Percentiles rank a stretch among this genome's conserved stretches.
Evolutionary conservation across 2,888 invertebrate genomes (phyloP).

Genomic region (Latrodectus hesperus): DNA sequence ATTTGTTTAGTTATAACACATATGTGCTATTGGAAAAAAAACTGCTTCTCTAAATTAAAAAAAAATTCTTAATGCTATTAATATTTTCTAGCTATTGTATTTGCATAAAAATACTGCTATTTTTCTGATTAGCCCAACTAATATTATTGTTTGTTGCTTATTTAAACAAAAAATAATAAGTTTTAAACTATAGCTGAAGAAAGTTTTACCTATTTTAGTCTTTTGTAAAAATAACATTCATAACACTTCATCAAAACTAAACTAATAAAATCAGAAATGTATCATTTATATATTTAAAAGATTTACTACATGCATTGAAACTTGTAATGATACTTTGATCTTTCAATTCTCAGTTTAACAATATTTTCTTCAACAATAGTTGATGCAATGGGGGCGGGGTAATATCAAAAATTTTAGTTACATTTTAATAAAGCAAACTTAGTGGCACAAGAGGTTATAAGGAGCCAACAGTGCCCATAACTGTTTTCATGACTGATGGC

Average conservation of each 20-base stretch:
- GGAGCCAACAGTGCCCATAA: no score
- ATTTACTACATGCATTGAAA: no score
- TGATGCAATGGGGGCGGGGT: no score
- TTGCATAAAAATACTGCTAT: background rate
- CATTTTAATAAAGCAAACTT: no score
- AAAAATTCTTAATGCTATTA: background rate
- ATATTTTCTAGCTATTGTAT: background rate
- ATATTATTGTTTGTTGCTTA: background rate
- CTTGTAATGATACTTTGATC: no score
- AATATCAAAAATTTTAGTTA: no score
- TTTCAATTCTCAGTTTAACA: no score
- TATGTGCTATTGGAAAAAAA: conserved; percentile 35
- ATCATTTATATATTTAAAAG: no score
- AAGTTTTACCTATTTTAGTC: background rate
- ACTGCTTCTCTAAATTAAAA: conserved; percentile 44
- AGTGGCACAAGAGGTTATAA: no score
- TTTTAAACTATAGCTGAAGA: background rate
- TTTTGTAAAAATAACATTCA: background rate
- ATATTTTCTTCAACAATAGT: no score
- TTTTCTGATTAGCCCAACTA: background rate
- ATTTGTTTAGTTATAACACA: background rate
- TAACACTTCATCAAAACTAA: background rate
- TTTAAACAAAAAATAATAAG: background rate
- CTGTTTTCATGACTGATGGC: no score
- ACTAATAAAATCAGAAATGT: no score